These are phyloP conservation scores for Galbula dea DNA, from an alignment of 2,113 vertebrate species.

Conservation along the genomic window DNA sequence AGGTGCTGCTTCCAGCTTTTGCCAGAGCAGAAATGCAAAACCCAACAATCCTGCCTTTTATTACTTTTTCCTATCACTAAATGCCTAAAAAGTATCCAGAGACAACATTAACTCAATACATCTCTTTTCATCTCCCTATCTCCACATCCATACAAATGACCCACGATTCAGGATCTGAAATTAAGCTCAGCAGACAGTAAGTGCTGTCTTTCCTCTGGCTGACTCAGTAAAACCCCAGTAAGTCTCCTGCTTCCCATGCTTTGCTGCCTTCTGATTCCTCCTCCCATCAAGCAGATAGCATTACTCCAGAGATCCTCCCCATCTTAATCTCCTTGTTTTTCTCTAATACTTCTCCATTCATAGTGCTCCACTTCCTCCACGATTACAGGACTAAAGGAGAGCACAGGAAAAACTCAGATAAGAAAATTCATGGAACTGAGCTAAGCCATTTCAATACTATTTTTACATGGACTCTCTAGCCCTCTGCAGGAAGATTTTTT, in stretches of 20 bases:
- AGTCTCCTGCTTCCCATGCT: neutral
- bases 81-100: neutral
- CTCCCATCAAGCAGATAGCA: neutral
- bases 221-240: neutral
- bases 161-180: neutral
- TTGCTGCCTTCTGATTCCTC: neutral
- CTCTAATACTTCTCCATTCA: neutral
- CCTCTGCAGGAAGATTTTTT: neutral
- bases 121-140: neutral
- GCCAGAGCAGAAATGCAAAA: neutral
- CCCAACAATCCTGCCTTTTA: neutral
- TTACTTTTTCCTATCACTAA: neutral
- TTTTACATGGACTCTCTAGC: neutral
- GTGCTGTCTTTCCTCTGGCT: neutral
- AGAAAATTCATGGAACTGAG: neutral
- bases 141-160: neutral
- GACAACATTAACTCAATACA: neutral
- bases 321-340: neutral
- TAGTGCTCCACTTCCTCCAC: neutral
- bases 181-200: neutral
- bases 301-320: neutral
- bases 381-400: neutral
- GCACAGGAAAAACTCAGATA: neutral
- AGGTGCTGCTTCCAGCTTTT: neutral
- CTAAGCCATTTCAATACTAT: neutral